These are phyloP conservation scores for Argyrosomus regius DNA, from an alignment of 2,797 vertebrate species.

Conservation along the genomic window DNA sequence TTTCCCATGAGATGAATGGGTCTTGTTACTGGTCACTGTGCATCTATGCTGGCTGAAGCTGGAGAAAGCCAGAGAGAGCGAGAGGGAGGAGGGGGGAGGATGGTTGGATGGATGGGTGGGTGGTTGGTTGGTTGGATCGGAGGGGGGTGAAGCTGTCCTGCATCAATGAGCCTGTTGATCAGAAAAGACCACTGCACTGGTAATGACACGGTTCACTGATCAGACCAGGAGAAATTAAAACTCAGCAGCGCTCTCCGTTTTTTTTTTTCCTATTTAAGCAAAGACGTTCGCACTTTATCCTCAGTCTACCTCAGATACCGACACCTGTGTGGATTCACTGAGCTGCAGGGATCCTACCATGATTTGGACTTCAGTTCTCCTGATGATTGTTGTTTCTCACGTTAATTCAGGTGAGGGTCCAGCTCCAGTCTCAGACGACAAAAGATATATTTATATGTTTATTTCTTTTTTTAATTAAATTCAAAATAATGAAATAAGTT, in stretches of 20 bases:
- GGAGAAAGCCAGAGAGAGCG: neutral
- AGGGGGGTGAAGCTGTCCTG: conserved; percentile 44
- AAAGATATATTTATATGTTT: neutral
- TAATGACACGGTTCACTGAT: conserved; percentile 77
- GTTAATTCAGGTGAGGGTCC: conserved; percentile 68
- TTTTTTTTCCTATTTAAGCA: conserved; percentile 61
- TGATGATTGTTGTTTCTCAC: conserved; percentile 33
- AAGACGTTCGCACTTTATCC: conserved; percentile 5
- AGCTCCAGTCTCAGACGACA: rapidly evolving
- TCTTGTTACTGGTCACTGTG: conserved; percentile 72
- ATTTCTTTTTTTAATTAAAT: too few relatives aligned
- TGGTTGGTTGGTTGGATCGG: neutral
- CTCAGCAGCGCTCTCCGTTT: conserved; percentile 48
- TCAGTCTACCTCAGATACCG: conserved; percentile 65
- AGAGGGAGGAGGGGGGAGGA: neutral
- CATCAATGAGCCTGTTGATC: conserved; percentile 84
- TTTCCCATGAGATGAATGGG: conserved; percentile 72
- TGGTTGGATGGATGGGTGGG: neutral
- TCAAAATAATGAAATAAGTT: too few relatives aligned
- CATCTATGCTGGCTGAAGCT: conserved; percentile 65
- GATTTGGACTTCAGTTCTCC: conserved; percentile 62
- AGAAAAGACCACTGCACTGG: conserved; percentile 76
- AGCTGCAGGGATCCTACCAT: conserved; percentile 34
- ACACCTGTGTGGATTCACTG: conserved; percentile 41
- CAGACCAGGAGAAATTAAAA: conserved; percentile 58